These are phyloP conservation scores for Caenorhabditis sp. DNA, from an alignment of 2,888 invertebrate species.

Conservation along the genomic window DNA sequence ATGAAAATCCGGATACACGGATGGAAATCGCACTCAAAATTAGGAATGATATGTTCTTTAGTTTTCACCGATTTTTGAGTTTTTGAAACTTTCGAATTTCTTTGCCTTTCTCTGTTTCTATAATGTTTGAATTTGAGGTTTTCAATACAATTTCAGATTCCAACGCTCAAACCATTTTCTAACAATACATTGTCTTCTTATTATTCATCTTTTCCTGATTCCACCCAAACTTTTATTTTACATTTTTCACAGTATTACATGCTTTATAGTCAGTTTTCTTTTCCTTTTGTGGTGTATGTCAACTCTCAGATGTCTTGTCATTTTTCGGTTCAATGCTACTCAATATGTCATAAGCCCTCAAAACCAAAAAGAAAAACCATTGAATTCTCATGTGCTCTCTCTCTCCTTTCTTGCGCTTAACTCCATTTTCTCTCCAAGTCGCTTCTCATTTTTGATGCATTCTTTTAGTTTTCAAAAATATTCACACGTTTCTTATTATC, in stretches of 20 bases:
- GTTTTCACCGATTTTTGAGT: no score
- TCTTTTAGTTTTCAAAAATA: neutral
- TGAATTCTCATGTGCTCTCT: conserved; percentile 28
- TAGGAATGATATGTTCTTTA: no score
- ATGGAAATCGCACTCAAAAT: no score
- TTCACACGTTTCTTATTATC: conserved; percentile 8
- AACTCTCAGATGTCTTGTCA: neutral
- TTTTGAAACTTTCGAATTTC: no score
- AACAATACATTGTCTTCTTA: neutral
- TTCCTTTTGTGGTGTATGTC: no score
- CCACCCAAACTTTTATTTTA: no score
- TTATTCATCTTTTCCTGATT: neutral
- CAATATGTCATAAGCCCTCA: conserved; percentile 12
- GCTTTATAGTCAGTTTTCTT: no score
- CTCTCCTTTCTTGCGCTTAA: neutral
- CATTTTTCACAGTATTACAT: no score
- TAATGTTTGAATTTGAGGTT: no score
- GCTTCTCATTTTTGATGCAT: conserved; percentile 8
- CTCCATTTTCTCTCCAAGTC: conserved; percentile 20
- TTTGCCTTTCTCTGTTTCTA: no score
- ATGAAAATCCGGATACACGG: no score
- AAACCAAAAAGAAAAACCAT: conserved; percentile 14
- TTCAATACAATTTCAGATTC: no score
- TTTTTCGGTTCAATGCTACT: conserved; percentile 19
- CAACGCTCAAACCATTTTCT: neutral